phyloP scores from a whole-genome alignment of 2,888 invertebrate genomes.

The Auanema freiburgensis region DNA sequence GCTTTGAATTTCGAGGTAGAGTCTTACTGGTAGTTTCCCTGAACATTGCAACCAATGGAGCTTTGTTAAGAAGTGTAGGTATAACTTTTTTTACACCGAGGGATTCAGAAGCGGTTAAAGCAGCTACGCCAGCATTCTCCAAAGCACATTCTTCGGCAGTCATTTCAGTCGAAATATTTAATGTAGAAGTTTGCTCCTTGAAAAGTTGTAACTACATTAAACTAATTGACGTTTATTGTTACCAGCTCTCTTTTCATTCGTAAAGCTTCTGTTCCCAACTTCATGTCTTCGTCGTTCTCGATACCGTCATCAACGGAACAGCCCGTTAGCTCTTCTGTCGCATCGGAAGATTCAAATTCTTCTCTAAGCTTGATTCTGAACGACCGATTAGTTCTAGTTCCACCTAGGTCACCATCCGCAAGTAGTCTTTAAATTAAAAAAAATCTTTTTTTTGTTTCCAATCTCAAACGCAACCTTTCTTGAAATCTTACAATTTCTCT shows the following conservation, averaged over 20 bases:
- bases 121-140: slow-evolving; percentile 23
- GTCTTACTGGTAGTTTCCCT: slow-evolving; percentile 16
- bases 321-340: too few species aligned
- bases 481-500: slow-evolving; percentile 48
- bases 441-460: too few species aligned
- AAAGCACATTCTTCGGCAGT: slow-evolving; percentile 24
- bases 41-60: slow-evolving; percentile 18
- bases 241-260: slow-evolving; percentile 23
- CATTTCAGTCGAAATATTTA: neutral
- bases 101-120: slow-evolving; percentile 5
- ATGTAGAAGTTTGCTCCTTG: slow-evolving; percentile 22
- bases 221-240: too few species aligned
- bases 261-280: slow-evolving; percentile 16
- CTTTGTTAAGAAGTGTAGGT: slow-evolving; percentile 17
- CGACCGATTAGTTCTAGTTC: slow-evolving; percentile 44
- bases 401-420: slow-evolving; percentile 49
- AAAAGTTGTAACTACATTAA: too few species aligned
- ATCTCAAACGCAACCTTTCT: too few species aligned
- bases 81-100: neutral
- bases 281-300: slow-evolving; percentile 24
- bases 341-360: slow-evolving; percentile 13
- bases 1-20: neutral
- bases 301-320: slow-evolving; percentile 9
- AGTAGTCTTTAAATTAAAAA: slow-evolving; percentile 22
- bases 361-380: slow-evolving; percentile 48